A percentile compares a stretch with the other conserved stretches of the same genome.
Conservation (phyloP, 2,888 invertebrate species). For the Stictocephala bisonia region DNA sequence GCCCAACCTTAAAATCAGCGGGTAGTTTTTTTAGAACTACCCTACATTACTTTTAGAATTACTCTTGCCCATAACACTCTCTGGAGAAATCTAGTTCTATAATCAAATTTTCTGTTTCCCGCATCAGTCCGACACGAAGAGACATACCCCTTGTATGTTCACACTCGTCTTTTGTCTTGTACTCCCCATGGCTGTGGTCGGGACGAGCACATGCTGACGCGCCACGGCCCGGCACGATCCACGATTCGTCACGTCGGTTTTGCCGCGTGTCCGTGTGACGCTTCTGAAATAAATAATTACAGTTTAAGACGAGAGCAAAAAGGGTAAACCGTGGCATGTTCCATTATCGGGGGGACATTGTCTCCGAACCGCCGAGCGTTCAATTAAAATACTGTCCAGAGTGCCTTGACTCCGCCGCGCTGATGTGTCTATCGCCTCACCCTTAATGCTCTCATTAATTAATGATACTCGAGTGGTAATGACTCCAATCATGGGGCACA, state of each 20-base stretch:
- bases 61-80: no score
- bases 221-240: constrained; percentile 55
- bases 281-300: constrained; percentile 46
- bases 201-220: constrained; percentile 28
- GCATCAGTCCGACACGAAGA: no score
- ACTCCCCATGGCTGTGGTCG: no score
- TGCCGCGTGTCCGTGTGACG: constrained; percentile 41
- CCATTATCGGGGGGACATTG: constrained; percentile 31
- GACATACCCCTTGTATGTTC: no score
- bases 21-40: no score
- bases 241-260: constrained; percentile 57
- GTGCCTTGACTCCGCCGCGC: background rate
- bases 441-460: constrained; percentile 39
- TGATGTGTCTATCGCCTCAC: constrained; percentile 38
- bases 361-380: constrained; percentile 6
- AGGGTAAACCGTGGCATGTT: constrained; percentile 47
- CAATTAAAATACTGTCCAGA: constrained; percentile 5
- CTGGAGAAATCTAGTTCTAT: no score
- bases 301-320: constrained; percentile 46
- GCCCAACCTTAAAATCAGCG: no score
- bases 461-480: constrained; percentile 1
- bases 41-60: no score
- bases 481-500: constrained; percentile 2
- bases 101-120: no score
- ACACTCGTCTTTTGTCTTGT: no score